Conservation (phyloP, 2,888 invertebrate species). For the Protonemura montana region DNA sequence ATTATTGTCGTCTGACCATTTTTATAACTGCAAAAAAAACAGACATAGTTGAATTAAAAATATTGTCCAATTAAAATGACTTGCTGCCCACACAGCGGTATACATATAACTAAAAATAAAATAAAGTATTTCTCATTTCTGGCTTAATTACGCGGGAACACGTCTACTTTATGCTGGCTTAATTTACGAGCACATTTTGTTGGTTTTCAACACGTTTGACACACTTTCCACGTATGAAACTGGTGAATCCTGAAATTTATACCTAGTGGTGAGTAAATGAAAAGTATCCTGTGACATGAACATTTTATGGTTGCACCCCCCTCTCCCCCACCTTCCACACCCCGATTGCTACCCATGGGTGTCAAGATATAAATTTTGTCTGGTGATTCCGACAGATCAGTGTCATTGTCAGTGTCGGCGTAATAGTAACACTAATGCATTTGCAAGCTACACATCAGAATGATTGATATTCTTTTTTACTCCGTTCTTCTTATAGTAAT, state of each 20-base stretch:
- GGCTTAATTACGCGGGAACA: neutral
- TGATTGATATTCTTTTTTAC: too few species aligned
- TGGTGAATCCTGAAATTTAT: neutral
- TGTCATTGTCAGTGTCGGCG: too few species aligned
- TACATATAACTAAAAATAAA: neutral
- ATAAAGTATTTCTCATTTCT: neutral
- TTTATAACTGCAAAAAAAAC: conserved; percentile 51
- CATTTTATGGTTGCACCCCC: too few species aligned
- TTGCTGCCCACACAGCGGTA: neutral
- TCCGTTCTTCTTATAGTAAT: too few species aligned
- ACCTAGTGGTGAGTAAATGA: neutral
- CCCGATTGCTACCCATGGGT: too few species aligned
- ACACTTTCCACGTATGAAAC: neutral
- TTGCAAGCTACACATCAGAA: too few species aligned
- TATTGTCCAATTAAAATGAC: neutral
- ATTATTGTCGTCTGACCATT: conserved; percentile 62
- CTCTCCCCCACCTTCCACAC: too few species aligned
- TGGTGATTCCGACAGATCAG: too few species aligned
- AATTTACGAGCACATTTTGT: neutral
- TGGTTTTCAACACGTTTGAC: neutral
- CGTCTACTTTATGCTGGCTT: neutral
- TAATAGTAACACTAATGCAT: too few species aligned
- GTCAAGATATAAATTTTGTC: too few species aligned
- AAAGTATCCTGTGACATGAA: neutral
- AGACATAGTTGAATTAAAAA: too few species aligned